A percentile compares a stretch with the other conserved stretches of the same genome.
phyloP scores from a whole-genome alignment of 1,140 invertebrate genomes.

The Drosophila aff. region DNA sequence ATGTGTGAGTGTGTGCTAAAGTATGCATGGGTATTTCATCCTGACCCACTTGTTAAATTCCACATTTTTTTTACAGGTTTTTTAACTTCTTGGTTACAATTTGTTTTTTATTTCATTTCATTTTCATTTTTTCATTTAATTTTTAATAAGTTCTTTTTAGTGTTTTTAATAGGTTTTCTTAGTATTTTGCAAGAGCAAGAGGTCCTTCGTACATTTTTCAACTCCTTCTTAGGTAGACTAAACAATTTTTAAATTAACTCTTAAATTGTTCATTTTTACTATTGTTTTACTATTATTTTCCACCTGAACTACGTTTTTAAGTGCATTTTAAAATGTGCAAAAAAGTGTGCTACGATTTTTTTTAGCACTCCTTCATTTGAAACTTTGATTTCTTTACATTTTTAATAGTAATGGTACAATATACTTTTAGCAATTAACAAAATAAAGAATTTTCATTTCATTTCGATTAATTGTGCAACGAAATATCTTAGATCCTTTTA shows the following conservation, averaged over 20 bases:
- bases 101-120: not conserved
- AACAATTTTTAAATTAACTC: too few species aligned
- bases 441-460: not conserved
- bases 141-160: not conserved
- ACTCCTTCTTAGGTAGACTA: too few species aligned
- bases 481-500: not conserved
- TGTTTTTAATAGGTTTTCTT: not conserved
- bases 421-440: not conserved
- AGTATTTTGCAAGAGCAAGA: not conserved
- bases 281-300: too few species aligned
- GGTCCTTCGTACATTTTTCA: not conserved
- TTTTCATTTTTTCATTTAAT: too few species aligned
- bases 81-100: not conserved
- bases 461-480: not conserved
- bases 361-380: too few species aligned
- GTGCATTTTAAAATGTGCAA: not conserved
- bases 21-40: conserved; percentile 20
- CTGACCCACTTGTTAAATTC: conserved; percentile 44
- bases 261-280: too few species aligned
- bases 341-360: not conserved
- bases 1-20: conserved; percentile 4
- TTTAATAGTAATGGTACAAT: not conserved
- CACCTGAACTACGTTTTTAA: not conserved
- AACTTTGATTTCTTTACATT: not conserved
- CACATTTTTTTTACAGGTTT: not conserved